phyloP scores from a whole-genome alignment of 1,140 invertebrate species.

The Leptopilina clavipes region DNA sequence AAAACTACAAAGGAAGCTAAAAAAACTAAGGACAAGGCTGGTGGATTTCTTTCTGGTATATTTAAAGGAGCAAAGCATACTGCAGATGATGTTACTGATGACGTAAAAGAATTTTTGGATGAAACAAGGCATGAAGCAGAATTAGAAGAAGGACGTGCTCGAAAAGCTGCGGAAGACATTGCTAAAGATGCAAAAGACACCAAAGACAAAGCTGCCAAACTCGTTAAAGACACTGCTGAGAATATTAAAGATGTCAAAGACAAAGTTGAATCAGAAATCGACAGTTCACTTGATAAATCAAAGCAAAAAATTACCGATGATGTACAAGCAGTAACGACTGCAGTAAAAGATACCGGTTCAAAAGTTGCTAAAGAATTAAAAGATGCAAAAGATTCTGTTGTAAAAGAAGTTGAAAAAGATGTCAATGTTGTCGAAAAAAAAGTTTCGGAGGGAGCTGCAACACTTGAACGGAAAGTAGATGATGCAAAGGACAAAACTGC shows the following conservation, averaged over 20 bases:
- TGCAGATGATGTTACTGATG: conserved; percentile 39
- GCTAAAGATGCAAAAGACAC: conserved; percentile 1
- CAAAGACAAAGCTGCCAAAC: conserved; percentile 34
- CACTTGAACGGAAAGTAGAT: conserved; percentile 7
- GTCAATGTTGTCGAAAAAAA: no score
- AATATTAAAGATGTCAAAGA: neutral
- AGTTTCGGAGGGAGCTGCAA: no score
- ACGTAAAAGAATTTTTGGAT: conserved; percentile 51
- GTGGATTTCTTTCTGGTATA: conserved; percentile 48
- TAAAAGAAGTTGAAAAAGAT: conserved; percentile 22
- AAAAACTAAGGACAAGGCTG: conserved; percentile 46
- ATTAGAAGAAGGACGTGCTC: neutral
- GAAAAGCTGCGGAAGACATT: neutral
- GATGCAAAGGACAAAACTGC: conserved; percentile 27
- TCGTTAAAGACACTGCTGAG: conserved; percentile 46
- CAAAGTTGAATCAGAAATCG: neutral
- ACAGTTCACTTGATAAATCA: conserved; percentile 20
- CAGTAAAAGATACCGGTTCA: neutral
- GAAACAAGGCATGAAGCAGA: conserved; percentile 53
- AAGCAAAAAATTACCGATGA: neutral
- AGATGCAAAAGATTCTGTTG: neutral
- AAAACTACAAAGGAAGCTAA: conserved; percentile 40
- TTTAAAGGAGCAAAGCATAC: conserved; percentile 34
- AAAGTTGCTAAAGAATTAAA: conserved; percentile 13
- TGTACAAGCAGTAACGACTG: neutral